phyloP scores from a whole-genome alignment of 2,888 invertebrate species.

The Keiferia lycopersicella region DNA sequence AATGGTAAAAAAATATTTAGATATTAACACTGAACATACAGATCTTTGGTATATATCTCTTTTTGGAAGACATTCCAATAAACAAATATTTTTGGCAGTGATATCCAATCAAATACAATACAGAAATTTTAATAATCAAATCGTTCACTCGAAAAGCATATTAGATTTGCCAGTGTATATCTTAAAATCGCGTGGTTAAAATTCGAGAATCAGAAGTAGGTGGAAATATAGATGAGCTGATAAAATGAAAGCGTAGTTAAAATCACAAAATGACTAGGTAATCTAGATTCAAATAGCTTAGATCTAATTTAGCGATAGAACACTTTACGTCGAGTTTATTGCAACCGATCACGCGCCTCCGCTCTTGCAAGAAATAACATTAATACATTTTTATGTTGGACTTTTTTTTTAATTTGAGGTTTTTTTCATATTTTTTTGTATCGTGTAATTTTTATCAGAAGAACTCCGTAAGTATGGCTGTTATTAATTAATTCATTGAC shows the following conservation, averaged over 20 bases:
- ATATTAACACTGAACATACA: too few relatives aligned
- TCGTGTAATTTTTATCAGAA: background rate
- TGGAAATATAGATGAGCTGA: background rate
- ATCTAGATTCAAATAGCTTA: constrained; percentile 20
- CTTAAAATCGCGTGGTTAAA: background rate
- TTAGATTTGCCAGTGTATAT: background rate
- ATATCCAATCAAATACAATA: constrained; percentile 15
- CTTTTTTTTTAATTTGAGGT: background rate
- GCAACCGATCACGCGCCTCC: constrained; percentile 12
- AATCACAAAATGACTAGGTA: constrained; percentile 23
- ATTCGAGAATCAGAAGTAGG: background rate
- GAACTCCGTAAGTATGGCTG: background rate
- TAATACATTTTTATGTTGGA: background rate
- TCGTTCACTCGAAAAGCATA: background rate
- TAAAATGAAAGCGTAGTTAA: constrained; percentile 21
- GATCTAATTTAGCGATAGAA: constrained; percentile 20
- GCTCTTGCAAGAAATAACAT: constrained; percentile 9
- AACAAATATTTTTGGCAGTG: constrained; percentile 11
- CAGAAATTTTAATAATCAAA: background rate
- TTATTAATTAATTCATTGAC: background rate
- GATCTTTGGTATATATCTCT: background rate
- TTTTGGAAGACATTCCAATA: constrained; percentile 11
- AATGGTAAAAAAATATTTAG: background rate
- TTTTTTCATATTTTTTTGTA: background rate
- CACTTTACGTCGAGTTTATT: constrained; percentile 10